Base-by-base conservation (phyloP, 2,113 vertebrate species). In the Ifrita kowaldi region DNA sequence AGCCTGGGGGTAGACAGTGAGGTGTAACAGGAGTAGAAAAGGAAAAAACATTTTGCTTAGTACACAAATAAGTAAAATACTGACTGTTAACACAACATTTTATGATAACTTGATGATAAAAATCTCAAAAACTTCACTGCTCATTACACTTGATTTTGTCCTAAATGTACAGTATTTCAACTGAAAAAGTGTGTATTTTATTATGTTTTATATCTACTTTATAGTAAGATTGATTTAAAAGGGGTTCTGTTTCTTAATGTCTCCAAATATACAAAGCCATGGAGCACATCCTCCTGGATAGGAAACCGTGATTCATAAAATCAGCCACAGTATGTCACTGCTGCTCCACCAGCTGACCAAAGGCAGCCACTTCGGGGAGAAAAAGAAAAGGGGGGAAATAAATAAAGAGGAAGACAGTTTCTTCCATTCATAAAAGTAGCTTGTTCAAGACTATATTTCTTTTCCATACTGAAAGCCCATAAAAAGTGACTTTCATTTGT, bases 241-340 rank as follows among this genome's bases (percentile, higher is more conserved):
- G 30, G 15, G 11, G 4, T 32, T 75, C 18, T 67, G 28, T 44
- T 90, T 87, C n/a, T 22, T 22, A 27, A 16, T 37, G 12, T 60
- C 55, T 90, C 64, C 69, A 70, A 94, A 79, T 23, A 69, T 65
- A 85, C 26, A 9, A 70, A 70, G 30, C 23, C 18, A 39, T 4
- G 23, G 30, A 93, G n/a, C 24, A 73, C 57, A 47, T 62, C 32
- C 15, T 93, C 24, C 74, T 10, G 47, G 82, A 60, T 9, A 94
- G 53, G 47, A 13, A 95, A n/a, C 44, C 95, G 87, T 91, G 76
- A 89, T 95, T 95, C 94, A 95, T 64, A 74, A 82, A 89, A 71
- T 47, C 56, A 92, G 75, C 96, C 97, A 97, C 89, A 90, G 90
- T 39, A 95, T 95, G 96, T 97, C 97, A 97, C 97, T 97, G 81